A percentile compares a stretch with the other conserved stretches of the same genome.
phyloP scores from a whole-genome alignment of 2,797 vertebrate genomes.

The Pangasius sanitwongsei region DNA sequence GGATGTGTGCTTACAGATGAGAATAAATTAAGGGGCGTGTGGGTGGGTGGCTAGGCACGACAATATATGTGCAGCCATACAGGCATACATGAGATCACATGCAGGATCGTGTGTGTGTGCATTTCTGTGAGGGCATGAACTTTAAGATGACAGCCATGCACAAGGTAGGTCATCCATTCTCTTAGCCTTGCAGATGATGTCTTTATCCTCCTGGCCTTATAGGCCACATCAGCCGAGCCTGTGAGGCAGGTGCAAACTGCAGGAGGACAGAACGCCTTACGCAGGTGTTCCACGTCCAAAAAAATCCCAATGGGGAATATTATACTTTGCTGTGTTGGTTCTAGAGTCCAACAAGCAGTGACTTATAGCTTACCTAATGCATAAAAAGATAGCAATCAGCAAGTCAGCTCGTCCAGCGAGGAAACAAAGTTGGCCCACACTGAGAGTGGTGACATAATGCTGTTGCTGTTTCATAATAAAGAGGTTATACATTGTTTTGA shows the following conservation, averaged over 20 bases:
- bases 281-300: conserved; percentile 49
- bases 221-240: conserved; percentile 33
- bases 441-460: background rate
- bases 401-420: conserved; percentile 18
- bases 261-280: conserved; percentile 31
- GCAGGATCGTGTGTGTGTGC: conserved; percentile 20
- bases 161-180: conserved; percentile 48
- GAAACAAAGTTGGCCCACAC: conserved; percentile 5
- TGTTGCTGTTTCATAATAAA: conserved; percentile 10
- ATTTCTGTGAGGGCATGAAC: conserved; percentile 21
- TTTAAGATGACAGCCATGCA: conserved; percentile 45
- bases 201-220: conserved; percentile 57
- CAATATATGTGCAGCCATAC: background rate
- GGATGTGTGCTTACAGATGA: conserved; percentile 31
- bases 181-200: conserved; percentile 53
- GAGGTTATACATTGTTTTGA: background rate
- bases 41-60: background rate
- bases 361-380: conserved; percentile 36
- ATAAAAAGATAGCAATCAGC: conserved; percentile 47
- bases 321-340: conserved; percentile 32
- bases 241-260: conserved; percentile 52
- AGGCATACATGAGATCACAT: conserved; percentile 17
- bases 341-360: conserved; percentile 30
- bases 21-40: conserved; percentile 5
- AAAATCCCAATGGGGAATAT: conserved; percentile 40